Base-by-base conservation (phyloP, 1,140 invertebrate species). In the Cotesia glomerata region DNA sequence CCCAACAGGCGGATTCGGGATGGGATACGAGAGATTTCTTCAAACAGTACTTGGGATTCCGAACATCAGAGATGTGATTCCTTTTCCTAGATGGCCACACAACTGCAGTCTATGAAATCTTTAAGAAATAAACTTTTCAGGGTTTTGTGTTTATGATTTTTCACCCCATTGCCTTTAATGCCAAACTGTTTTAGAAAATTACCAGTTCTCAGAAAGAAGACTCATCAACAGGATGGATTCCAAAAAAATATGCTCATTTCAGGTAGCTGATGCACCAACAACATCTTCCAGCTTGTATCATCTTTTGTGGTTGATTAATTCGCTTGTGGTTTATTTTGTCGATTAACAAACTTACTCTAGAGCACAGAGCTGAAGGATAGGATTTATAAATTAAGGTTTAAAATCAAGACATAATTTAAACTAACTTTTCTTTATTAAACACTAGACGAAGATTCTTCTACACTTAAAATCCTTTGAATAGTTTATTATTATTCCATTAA, bases 11-110 rank as follows among this genome's bases (percentile, higher is more conserved):
- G 98, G 98, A 0, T 99, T 96, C 89, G 98, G 98, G 62, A 89
- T 99, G 80, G 98, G 98, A 8, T 94, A 99, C 81, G 98, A 99
- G 84, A 90, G 98, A 82, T 92, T 94, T 77, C 83, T 99, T 63
- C 95, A 97, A 87, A 90, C 92, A 56, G 63, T 98, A 3, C 90
- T 96, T 59, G 91, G 91, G 52, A 90, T 96, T 52, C 81, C 87
- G 34, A 98, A 97, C 84, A 98, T 99, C 73, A 96, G 95, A 88
- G 97, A 99, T 82, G 93, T 94, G 7, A 91, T 97, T 80, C 94
- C 97, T n/a, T 99, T 98, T 88, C 97, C 97, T 9, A 89, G 97
- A 76, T 97, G 93, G 92, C 92, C 95, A 56, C 94, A 96, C 83
- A 94, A 97, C 83, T 97, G 95, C 89, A 89, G 88, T 82, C 88